phyloP scores from a whole-genome alignment of 2,888 invertebrate species.

The Thereva unica region DNA sequence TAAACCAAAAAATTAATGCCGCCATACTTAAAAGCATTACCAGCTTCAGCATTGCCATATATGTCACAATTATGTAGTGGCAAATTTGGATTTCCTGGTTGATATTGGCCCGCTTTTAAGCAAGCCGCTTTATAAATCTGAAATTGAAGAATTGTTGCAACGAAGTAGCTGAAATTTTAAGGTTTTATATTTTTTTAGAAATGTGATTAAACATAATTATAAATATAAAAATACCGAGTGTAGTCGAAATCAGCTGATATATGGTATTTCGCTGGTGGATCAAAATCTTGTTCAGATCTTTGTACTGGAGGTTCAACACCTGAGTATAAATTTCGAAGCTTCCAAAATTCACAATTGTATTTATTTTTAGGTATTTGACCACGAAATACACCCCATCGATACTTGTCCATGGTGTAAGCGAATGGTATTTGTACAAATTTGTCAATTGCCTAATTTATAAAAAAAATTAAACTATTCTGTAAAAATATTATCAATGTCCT shows the following conservation, averaged over 20 bases:
- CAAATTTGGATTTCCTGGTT: slow-evolving; percentile 65
- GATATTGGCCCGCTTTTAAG: slow-evolving; percentile 76
- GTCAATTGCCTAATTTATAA: slow-evolving; percentile 57
- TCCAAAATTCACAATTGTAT: slow-evolving; percentile 72
- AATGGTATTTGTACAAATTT: slow-evolving; percentile 74
- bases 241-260: slow-evolving; percentile 72
- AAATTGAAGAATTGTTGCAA: slow-evolving; percentile 75
- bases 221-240: slow-evolving; percentile 60
- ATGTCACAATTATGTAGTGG: slow-evolving; percentile 85
- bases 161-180: slow-evolving; percentile 11
- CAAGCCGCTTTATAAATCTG: slow-evolving; percentile 76
- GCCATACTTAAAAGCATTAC: slow-evolving; percentile 66
- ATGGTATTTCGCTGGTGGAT: slow-evolving; percentile 77
- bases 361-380: slow-evolving; percentile 61
- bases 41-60: slow-evolving; percentile 78
- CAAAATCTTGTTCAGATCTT: slow-evolving; percentile 70
- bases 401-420: slow-evolving; percentile 70
- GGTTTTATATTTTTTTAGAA: not conserved
- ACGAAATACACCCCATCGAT: slow-evolving; percentile 71
- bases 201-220: not conserved
- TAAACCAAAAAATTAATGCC: slow-evolving; percentile 44
- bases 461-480: not conserved
- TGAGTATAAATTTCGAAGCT: slow-evolving; percentile 64
- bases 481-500: too few relatives aligned
- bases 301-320: slow-evolving; percentile 68